These are phyloP conservation scores for Coregonus sp. DNA, from an alignment of 2,797 vertebrate species.

Conservation along the genomic window DNA sequence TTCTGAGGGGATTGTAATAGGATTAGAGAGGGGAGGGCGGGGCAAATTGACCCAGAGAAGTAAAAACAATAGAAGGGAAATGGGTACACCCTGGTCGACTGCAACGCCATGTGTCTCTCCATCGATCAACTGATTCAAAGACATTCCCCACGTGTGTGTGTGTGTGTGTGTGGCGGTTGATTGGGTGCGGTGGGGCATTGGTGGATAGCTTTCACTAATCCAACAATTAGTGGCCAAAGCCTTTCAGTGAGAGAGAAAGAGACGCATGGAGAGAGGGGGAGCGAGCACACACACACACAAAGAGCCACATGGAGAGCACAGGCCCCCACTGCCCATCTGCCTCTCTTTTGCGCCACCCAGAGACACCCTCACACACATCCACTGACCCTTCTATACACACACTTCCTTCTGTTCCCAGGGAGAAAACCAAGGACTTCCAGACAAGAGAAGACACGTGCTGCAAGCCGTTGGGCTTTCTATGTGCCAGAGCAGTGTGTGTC, in stretches of 20 bases:
- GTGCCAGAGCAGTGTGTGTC: constrained; percentile 6
- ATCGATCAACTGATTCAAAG: constrained; percentile 66
- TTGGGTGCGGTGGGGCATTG: constrained; percentile 27
- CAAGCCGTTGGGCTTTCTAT: constrained; percentile 28
- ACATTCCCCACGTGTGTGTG: constrained; percentile 61
- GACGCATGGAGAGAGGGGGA: constrained; percentile 27
- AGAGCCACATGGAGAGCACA: constrained; percentile 17
- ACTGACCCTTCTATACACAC: neutral
- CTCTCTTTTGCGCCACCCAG: constrained; percentile 8
- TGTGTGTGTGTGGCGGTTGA: constrained; percentile 36
- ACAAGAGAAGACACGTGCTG: constrained; percentile 62
- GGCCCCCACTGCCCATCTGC: constrained; percentile 69
- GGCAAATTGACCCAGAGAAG: constrained; percentile 48
- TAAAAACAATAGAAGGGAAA: constrained; percentile 50
- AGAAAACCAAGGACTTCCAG: constrained; percentile 43
- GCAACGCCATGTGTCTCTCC: constrained; percentile 19
- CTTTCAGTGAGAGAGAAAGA: constrained; percentile 40
- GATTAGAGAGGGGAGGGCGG: constrained; percentile 64
- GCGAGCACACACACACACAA: neutral
- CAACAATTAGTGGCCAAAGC: constrained; percentile 63
- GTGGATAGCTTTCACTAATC: constrained; percentile 59
- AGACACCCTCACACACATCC: neutral
- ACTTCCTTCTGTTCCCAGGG: constrained; percentile 35
- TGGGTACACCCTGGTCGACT: neutral
- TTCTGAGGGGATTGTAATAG: constrained; percentile 68